Base-by-base conservation (phyloP, 2,113 vertebrate species). In the Centrocercus urophasianus region DNA sequence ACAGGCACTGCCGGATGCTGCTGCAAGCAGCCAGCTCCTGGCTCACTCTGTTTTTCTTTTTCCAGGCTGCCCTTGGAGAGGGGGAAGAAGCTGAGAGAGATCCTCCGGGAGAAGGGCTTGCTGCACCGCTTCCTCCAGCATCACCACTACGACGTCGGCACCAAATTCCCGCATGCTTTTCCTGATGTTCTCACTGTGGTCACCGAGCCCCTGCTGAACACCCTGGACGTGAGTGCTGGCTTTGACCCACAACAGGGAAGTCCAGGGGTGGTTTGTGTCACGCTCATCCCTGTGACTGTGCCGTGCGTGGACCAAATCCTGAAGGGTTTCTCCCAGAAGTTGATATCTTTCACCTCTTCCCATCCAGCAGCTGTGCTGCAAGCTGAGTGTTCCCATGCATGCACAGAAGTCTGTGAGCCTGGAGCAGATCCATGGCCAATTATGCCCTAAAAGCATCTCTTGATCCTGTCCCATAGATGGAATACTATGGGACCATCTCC, bases 21-120 rank as follows among this genome's bases (percentile, higher is more conserved):
- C 52, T 13, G 4, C 42, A 42, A 28, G 65, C 48, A 36, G 32
- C 20, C 66, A 59, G 86, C 79, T 59, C 47, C 42, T 9, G 1
- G 84, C 43, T 36, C 20, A n/a, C 18, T 10, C 36, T 28, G 6
- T 47, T 32, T 19, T 0, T 36, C 64, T 32, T 16, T 19, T 78
- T 47, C 42, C 88, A 98, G 98, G 85, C 32, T 98, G 42, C 97
- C 98, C 32, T 90, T 98, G 87, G 88, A 97, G 59, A 98, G 97
- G 93, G 98, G 97, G 19, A 98, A 97, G 92, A 96, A 97, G 6
- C 83, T 97, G 61, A 93, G 98, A 34, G 61, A 97, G 20, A 22
- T 34, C 32, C 96, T 98, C 79, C 79, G 91, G 89, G 97, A 98
- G 92, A 93, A 70, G 8, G 97, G 97, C 13, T 45, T 97, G 15